Conservation (phyloP, 2,888 invertebrate genomes). For the Phorcus lineatus region DNA sequence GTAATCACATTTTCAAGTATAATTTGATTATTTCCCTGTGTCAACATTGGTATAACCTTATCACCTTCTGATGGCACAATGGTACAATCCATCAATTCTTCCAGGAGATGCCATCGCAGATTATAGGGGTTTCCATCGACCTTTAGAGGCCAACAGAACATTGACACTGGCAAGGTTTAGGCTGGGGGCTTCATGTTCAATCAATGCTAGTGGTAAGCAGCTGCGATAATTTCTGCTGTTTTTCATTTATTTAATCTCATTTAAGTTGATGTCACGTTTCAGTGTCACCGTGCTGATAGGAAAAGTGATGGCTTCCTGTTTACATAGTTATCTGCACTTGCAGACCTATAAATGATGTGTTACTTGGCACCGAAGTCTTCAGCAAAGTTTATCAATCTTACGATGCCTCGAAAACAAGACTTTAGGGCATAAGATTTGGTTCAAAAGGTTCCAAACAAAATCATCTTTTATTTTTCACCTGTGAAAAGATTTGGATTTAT, state of each 20-base stretch:
- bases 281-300: no score
- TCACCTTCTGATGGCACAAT: not conserved
- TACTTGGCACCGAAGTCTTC: no score
- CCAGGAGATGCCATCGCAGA: not conserved
- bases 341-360: no score
- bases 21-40: constrained; percentile 5
- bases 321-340: no score
- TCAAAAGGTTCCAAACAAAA: no score
- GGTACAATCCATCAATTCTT: not conserved
- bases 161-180: not conserved
- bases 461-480: no score
- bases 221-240: not conserved
- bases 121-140: constrained; percentile 1
- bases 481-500: no score
- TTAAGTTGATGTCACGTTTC: no score
- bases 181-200: not conserved
- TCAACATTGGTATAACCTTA: not conserved
- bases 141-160: not conserved
- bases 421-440: no score
- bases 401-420: no score
- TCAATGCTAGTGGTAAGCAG: not conserved
- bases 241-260: not conserved
- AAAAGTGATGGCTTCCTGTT: no score
- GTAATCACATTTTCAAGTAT: constrained; percentile 7
- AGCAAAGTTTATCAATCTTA: no score